Evolutionary conservation across 2,113 vertebrate genomes (phyloP).

Genomic region (Passerina amoena): DNA sequence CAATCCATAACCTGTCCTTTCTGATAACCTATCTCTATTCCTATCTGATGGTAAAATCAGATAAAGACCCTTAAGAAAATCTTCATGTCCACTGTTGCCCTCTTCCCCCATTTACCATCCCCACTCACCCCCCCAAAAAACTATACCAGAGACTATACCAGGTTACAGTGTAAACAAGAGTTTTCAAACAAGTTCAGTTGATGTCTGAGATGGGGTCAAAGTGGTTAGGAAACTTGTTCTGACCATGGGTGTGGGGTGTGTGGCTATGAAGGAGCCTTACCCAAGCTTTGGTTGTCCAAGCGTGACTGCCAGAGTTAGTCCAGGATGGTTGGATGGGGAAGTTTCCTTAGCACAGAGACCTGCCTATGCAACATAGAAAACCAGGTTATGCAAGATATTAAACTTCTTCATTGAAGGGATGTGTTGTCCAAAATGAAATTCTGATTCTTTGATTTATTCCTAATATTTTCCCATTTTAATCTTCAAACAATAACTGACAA

Average conservation of each 20-base stretch:
- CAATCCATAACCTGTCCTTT: not conserved
- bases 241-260: too few relatives aligned
- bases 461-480: constrained; percentile 1
- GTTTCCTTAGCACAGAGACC: not conserved
- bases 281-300: not conserved
- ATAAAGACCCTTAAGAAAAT: not conserved
- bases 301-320: not conserved
- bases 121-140: not conserved
- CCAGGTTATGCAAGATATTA: not conserved
- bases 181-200: not conserved
- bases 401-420: not conserved
- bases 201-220: not conserved
- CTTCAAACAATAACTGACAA: not conserved
- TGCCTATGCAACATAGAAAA: not conserved
- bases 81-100: not conserved
- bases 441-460: not conserved
- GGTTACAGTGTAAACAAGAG: not conserved
- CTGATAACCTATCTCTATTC: not conserved
- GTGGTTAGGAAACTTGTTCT: not conserved
- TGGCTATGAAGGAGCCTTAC: not conserved
- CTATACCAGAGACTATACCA: not conserved
- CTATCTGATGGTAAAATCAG: not conserved
- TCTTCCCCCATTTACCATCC: not conserved
- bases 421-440: not conserved
- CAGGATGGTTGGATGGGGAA: not conserved